Evolutionary conservation across 1,140 invertebrate genomes (phyloP), one percentile per base, ranked within the genome.

Genomic region (Plutomurus gul): DNA sequence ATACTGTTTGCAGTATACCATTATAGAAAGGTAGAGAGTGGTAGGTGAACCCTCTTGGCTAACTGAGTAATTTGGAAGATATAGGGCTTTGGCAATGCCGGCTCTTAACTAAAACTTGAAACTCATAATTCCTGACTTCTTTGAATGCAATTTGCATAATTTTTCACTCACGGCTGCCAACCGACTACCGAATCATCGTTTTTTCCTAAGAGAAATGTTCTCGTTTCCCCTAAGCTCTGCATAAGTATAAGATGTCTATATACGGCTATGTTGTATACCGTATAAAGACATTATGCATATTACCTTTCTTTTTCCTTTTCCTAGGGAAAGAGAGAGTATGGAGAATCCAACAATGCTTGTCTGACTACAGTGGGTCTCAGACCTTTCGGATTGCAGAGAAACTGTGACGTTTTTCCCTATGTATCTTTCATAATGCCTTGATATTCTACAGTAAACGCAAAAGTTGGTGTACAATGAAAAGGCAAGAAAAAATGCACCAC

Each of bases 111-210:
- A 56, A 79, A 80, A 80, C 56, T 75, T 76, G 73, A 79, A 75
- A 81, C 74, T 83, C 82, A 83, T 83, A 83, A 83, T 81, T 83
- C 60, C 78, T 81, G 70, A 76, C 77, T 83, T 75, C 71, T 81
- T 81, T 83, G 82, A 83, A 83, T 81, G 77, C 65, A 51, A 83
- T 83, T 83, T 83, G 76, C 82, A 83, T 83, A 83, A 83, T 83
- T 83, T 83, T 83, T 83, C 82, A 83, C 82, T 83, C 79, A 81
- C 77, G 82, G 74, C 82, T 83, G 82, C 82, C 82, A 83, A 60
- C 75, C 25, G 46, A 76, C 46, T 73, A 76, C 65, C 79, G 70
- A 75, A 77, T 75, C 78, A 76, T 81, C 82, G 76, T 78, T 81
- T 82, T 82, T 82, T 80, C 82, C 71, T 46, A 80, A 80, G 82